Evolutionary conservation across 2,113 vertebrate genomes (phyloP).

Genomic region (Thamnophis sirtalis): DNA sequence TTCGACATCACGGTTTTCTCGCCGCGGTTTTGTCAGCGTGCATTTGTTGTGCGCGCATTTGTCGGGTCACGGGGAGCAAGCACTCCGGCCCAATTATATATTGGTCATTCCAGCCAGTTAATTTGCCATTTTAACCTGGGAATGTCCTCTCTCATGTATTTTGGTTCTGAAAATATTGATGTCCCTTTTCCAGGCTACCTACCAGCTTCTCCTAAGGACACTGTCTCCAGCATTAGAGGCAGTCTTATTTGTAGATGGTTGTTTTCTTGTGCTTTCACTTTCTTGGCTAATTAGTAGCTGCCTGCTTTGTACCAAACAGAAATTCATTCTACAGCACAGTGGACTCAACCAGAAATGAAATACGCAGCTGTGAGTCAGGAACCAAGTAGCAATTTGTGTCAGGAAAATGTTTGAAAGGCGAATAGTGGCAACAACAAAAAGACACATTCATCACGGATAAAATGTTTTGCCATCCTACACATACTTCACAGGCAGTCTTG

Average conservation of each 20-base stretch:
- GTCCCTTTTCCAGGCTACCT: background rate
- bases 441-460: background rate
- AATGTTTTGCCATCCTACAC: background rate
- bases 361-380: conserved; percentile 10
- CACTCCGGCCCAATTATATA: no score
- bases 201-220: background rate
- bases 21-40: no score
- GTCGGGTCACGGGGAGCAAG: no score
- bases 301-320: background rate
- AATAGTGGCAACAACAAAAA: background rate
- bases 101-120: background rate
- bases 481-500: background rate
- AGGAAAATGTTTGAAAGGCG: background rate
- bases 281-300: conserved; percentile 7
- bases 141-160: background rate
- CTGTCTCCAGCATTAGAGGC: background rate
- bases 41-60: no score
- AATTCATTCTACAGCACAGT: background rate
- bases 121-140: background rate
- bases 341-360: background rate
- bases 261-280: background rate
- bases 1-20: no score
- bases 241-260: background rate
- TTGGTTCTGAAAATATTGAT: background rate
- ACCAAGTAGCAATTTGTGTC: conserved; percentile 22